Base-by-base conservation (phyloP, 2,113 vertebrate species). In the Ceyx melanurus region DNA sequence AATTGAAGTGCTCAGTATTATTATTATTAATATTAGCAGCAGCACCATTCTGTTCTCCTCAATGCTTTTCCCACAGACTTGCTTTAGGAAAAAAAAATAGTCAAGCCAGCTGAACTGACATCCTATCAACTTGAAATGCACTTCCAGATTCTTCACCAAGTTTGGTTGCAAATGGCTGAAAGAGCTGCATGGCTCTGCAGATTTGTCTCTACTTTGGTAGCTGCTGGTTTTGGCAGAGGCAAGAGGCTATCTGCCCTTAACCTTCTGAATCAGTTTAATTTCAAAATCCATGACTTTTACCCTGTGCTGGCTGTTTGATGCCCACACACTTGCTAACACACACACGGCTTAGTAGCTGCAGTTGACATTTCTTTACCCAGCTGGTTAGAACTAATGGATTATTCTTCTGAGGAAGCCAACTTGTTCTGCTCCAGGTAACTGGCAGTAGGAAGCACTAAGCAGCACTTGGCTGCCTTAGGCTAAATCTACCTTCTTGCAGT, bases 11-110 rank as follows among this genome's bases (percentile, higher is more conserved):
- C 84, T 93, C 82, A 96, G 84, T 43, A 51, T 87, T 92, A 85
- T 87, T 92, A 85, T 96, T 89, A 87, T 94, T 95, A 96, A 87
- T 94, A 94, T 89, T 85, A 94, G 89, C 84, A 90, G 81, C 78
- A 80, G 54, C 71, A 84, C 77, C 46, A 87, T 82, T 94, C 88
- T 88, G 46, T 80, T 95, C 84, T 50, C 31, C 31, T 82, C 91
- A 95, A 85, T 71, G 64, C 73, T 71, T 93, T 93, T 96, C 79
- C 71, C 79, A 35, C 37, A 96, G 56, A 68, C 48, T 96, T 90
- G 48, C 76, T 56, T 33, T 42, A 89, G 67, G 37, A 73, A 85
- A 82, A 88, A 88, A 68, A 82, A 75, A 46, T 2, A 54, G 72
- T 29, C 54, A 89, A 78, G 48, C 57, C 88, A 94, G 62, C 64